A percentile compares a stretch with the other conserved stretches of the same genome.
Conservation (phyloP, 2,113 vertebrate genomes). For the Barbus barbus region DNA sequence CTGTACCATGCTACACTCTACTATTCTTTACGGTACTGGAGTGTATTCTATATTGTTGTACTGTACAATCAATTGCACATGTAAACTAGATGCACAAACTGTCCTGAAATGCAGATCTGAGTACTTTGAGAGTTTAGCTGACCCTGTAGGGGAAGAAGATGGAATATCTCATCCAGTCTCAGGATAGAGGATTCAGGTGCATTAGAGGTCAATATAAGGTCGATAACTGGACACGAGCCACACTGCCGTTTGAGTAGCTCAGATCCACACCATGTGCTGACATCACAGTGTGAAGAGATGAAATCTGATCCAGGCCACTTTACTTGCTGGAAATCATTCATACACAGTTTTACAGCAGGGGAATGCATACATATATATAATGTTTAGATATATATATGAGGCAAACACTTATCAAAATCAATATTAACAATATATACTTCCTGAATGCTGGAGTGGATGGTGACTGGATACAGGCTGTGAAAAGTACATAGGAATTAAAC, state of each 20-base stretch:
- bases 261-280: constrained; percentile 21
- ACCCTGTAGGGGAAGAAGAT: constrained; percentile 13
- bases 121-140: not conserved
- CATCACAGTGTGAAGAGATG: constrained; percentile 16
- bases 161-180: constrained; percentile 15
- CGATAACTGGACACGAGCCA: constrained; percentile 36
- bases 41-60: not conserved
- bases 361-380: too few relatives aligned
- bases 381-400: not conserved
- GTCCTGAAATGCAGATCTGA: not conserved
- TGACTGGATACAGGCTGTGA: not conserved
- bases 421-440: not conserved
- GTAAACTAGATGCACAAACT: not conserved
- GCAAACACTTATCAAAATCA: not conserved
- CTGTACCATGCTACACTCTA: not conserved
- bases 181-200: constrained; percentile 23
- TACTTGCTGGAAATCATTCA: not conserved
- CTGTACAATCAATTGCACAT: not conserved
- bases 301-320: constrained; percentile 17
- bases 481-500: not conserved
- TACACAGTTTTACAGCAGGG: not conserved
- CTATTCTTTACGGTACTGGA: not conserved
- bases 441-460: not conserved
- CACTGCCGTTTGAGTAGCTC: not conserved
- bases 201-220: constrained; percentile 44